Percentiles rank a stretch among this genome's conserved stretches.
These are phyloP conservation scores for Tenebrio molitor DNA, from an alignment of 1,140 invertebrate species.

Conservation along the genomic window DNA sequence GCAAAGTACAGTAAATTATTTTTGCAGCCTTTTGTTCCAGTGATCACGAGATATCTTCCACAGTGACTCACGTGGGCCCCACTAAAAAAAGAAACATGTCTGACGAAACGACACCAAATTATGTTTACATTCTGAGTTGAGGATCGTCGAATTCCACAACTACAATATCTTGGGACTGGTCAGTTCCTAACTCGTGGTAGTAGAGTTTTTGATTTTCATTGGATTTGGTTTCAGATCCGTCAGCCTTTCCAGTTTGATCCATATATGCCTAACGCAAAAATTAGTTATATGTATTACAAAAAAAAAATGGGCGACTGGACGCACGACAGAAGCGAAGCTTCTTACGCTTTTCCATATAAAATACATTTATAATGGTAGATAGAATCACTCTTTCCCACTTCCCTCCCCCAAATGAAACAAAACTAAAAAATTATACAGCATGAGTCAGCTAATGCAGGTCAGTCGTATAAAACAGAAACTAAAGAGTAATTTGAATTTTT, in stretches of 20 bases:
- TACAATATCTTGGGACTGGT: constrained; percentile 90
- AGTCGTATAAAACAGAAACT: no score
- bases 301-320: no score
- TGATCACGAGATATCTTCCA: constrained; percentile 89
- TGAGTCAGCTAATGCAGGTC: no score
- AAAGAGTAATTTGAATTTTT: no score
- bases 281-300: constrained; percentile 64
- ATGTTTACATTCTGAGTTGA: constrained; percentile 86
- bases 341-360: no score
- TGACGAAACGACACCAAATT: no score
- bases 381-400: no score
- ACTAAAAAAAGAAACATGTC: constrained; percentile 71
- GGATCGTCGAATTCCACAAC: constrained; percentile 95
- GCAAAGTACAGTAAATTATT: constrained; percentile 91
- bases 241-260: constrained; percentile 82
- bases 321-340: no score
- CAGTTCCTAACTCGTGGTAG: constrained; percentile 91
- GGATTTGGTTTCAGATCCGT: constrained; percentile 91
- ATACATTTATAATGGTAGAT: no score
- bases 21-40: constrained; percentile 85
- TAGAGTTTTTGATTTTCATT: constrained; percentile 94
- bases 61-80: constrained; percentile 89
- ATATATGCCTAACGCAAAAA: constrained; percentile 72
- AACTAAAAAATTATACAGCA: no score
- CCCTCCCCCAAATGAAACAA: no score